Percentiles rank a stretch among this genome's conserved stretches.
Conservation (phyloP, 1,140 invertebrate species). For the Drepana arcuata region DNA sequence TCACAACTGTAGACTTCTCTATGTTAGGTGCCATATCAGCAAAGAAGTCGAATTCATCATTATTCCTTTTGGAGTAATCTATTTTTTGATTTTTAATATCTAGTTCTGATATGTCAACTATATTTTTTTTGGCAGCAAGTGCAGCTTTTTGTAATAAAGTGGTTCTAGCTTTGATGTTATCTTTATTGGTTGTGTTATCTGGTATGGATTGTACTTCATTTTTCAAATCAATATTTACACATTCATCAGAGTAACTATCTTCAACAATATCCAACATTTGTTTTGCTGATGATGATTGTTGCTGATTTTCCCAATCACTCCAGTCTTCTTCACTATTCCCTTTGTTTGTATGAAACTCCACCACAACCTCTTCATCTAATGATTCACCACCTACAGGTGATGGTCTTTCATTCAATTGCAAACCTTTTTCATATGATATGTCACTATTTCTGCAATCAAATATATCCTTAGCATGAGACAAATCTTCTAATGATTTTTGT, state of each 20-base stretch:
- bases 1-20: conserved; percentile 73
- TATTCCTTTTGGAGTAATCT: conserved; percentile 41
- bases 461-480: conserved; percentile 39
- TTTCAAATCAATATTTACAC: background rate
- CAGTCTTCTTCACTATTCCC: conserved; percentile 72
- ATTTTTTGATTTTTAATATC: conserved; percentile 82
- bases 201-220: background rate
- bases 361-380: conserved; percentile 68
- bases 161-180: conserved; percentile 9
- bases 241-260: too few species aligned
- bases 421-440: conserved; percentile 40
- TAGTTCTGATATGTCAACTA: conserved; percentile 77
- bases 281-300: conserved; percentile 5
- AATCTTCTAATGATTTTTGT: conserved; percentile 37
- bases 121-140: conserved; percentile 63
- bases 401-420: conserved; percentile 78
- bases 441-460: conserved; percentile 22
- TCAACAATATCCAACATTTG: background rate
- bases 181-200: background rate
- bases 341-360: background rate
- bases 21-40: conserved; percentile 89
- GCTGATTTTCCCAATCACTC: conserved; percentile 81
- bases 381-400: conserved; percentile 88
- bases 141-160: conserved; percentile 51
- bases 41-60: conserved; percentile 82